These are phyloP conservation scores for Nycticryphes semicollaris DNA, from an alignment of 2,113 vertebrate species.

Conservation along the genomic window DNA sequence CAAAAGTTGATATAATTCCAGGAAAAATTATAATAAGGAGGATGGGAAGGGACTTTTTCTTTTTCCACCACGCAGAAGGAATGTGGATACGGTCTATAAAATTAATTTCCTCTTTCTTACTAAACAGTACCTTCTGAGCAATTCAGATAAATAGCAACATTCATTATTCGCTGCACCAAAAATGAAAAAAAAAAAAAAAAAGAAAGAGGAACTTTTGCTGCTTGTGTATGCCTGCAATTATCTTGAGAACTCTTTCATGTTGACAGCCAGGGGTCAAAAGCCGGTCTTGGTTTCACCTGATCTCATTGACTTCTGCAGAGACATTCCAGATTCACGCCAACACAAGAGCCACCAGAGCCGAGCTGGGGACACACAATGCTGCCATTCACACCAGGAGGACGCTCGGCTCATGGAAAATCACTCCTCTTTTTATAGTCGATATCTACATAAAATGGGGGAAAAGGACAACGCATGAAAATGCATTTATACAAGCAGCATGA, in stretches of 20 bases:
- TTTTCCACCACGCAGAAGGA: background rate
- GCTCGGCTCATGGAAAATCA: background rate
- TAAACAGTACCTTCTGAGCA: background rate
- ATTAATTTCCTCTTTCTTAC: slow-evolving; percentile 57
- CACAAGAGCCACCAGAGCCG: background rate
- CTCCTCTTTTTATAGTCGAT: background rate
- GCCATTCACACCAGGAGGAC: background rate
- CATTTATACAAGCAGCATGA: rapidly evolving
- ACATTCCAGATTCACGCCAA: background rate
- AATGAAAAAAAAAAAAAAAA: background rate
- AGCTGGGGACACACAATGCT: slow-evolving; percentile 17
- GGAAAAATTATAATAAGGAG: background rate
- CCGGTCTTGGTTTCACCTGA: background rate
- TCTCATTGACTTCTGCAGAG: background rate
- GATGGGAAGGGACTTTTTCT: slow-evolving; percentile 31
- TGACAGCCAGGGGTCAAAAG: slow-evolving; percentile 35
- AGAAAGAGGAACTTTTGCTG: slow-evolving; percentile 5
- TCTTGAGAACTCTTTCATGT: slow-evolving; percentile 3
- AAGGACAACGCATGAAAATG: background rate
- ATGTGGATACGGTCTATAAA: slow-evolving; percentile 4
- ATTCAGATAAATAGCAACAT: background rate
- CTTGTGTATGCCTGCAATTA: slow-evolving; percentile 10
- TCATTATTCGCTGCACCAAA: background rate
- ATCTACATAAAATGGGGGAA: background rate
- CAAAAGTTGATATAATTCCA: background rate